Base-by-base conservation (phyloP, 2,797 vertebrate species). In the Rhabdomys pumilio region DNA sequence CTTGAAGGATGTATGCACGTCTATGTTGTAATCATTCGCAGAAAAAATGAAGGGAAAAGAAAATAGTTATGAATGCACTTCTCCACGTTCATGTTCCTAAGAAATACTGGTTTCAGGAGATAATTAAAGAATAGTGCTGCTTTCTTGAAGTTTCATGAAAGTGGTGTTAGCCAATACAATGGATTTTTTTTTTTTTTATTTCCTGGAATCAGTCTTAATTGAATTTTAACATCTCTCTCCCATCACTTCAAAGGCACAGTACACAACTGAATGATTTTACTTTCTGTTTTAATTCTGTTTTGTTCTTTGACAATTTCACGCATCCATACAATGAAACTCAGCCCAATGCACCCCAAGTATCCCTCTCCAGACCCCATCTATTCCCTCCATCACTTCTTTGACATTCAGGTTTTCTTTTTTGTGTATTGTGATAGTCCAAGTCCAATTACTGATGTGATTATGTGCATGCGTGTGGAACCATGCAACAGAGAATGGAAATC, bases 221-320 rank as follows among this genome's bases (percentile, higher is more conserved):
- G 41, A 96, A 95, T 92, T 73, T 44, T 86, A 41, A 76, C 55
- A n/a, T 85, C 6, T 91, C 93, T 85, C 38, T 22, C 22, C 41
- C 76, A 22, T 26, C 50, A n/a, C 85, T 72, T 53, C 55, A 29
- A 92, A 96, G 53, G 53, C 50, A 3, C 15, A 61, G 41, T 17
- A 38, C 1, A 41, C 12, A 59, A 65, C 0, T 59, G 31, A 90
- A 88, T 92, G 79, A 73, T 34, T 57, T 81, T 77, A 31, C 69
- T 50, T 22, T 77, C 59, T 59, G 83, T 81, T 38, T 7, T 92
- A 76, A 15, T 76, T 97, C 96, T 26, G 47, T 67, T 96, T 96
- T 93, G 95, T 97, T 86, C 20, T 50, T 67, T 53, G 20, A 53
- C 6, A n/a, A 26, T 53, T 67, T 69, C 31, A 53, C 24, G 7